Evolutionary conservation across 2,797 vertebrate genomes (phyloP), one percentile per base, ranked within the genome.

Genomic region (Microctenopoma steveboyesi): DNA sequence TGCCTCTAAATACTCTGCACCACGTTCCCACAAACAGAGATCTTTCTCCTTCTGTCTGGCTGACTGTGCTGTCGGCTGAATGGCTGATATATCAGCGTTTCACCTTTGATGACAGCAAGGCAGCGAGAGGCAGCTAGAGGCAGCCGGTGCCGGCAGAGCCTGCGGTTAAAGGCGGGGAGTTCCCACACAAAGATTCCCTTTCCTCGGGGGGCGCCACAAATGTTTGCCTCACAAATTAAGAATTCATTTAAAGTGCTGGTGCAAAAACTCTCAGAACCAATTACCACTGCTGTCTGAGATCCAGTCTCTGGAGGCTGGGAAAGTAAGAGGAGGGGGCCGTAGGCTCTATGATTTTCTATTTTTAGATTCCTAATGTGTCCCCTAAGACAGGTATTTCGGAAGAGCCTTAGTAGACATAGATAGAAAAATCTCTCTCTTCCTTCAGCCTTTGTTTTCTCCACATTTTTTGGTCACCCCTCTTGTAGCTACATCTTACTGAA

Each of bases 171-270:
- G 57, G 54, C 56, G 42, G 51, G 46, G 27, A 43, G 57, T 61
- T 71, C 76, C 59, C 58, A 61, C 72, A 62, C 71, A 76, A 65
- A 64, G 58, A 64, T 45, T n/a, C 4, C 3, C 37, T 61, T 53
- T 57, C 45, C 81, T 75, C 76, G 0, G 27, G 63, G 71, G 63
- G 6, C 2, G 43, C 70, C 55, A 16, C 64, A 78, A 78, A 87
- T 87, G 76, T 90, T 90, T 89, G 82, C 80, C 47, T 86, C 67
- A 52, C 69, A 84, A 87, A 89, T 90, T 78, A 89, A 83, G 83
- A 77, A 90, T 88, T 80, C 12, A 87, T 89, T 88, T 79, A 73
- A 83, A 86, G 82, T 76, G 72, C 66, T 58, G 46, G 68, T 62
- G 71, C 66, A 76, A 80, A 86, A 76, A 63, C 69, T 76, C 71